Evolutionary conservation across 2,888 invertebrate genomes (phyloP).

Genomic region (Phortica magna): DNA sequence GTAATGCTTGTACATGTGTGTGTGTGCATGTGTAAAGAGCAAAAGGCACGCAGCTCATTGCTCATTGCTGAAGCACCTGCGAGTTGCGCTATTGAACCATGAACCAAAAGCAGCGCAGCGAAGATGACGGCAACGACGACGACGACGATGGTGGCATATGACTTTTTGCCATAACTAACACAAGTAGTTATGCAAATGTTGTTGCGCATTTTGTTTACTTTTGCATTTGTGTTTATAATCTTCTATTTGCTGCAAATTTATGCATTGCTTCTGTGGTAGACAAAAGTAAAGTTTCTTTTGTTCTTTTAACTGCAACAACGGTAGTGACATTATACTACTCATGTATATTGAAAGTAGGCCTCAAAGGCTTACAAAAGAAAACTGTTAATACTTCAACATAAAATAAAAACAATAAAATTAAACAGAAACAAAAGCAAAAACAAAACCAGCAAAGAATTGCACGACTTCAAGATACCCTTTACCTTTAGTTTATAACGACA

Average conservation of each 20-base stretch:
- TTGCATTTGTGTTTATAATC: constrained; percentile 1
- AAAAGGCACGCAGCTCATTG: neutral
- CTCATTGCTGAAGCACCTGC: too few relatives aligned
- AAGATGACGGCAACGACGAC: neutral
- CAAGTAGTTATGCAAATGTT: constrained; percentile 7
- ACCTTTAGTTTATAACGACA: too few relatives aligned
- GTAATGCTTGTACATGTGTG: neutral
- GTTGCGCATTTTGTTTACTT: neutral
- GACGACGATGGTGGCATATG: neutral
- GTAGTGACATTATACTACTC: too few relatives aligned
- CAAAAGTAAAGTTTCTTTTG: neutral
- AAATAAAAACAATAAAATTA: too few relatives aligned
- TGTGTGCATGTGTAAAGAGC: neutral
- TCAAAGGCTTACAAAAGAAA: too few relatives aligned
- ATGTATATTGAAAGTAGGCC: too few relatives aligned
- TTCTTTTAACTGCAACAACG: neutral
- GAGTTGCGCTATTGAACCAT: neutral
- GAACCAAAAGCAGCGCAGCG: neutral
- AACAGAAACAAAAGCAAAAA: too few relatives aligned
- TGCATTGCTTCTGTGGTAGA: neutral
- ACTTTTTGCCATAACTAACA: neutral
- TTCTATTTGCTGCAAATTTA: constrained; percentile 47
- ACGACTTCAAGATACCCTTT: too few relatives aligned
- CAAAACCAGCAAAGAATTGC: too few relatives aligned
- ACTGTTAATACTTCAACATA: too few relatives aligned